Percentiles rank a stretch among this genome's conserved stretches.
phyloP scores from a whole-genome alignment of 2,797 vertebrate species.

The Aldrovandia affinis region DNA sequence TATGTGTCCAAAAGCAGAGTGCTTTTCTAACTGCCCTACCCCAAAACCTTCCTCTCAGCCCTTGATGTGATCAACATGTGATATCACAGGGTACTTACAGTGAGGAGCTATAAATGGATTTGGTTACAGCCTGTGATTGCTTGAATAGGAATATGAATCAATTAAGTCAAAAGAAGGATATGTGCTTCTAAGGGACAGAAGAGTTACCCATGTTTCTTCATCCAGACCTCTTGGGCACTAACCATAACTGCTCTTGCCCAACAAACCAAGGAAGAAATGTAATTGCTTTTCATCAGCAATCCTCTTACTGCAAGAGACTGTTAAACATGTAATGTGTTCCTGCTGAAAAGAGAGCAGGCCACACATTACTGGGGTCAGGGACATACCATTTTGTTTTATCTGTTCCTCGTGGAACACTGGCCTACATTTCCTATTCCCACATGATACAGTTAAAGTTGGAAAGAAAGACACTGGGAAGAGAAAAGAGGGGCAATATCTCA shows the following conservation, averaged over 20 bases:
- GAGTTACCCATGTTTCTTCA: background rate
- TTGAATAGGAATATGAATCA: too few relatives aligned
- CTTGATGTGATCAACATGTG: background rate
- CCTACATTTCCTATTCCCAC: background rate
- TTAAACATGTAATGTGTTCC: background rate
- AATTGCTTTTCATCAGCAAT: background rate
- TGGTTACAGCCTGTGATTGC: background rate
- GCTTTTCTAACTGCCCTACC: background rate
- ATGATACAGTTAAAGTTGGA: background rate
- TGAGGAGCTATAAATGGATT: too few relatives aligned
- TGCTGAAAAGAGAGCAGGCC: background rate
- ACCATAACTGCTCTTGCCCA: background rate
- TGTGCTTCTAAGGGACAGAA: background rate
- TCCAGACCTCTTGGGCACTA: background rate
- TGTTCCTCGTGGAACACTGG: background rate
- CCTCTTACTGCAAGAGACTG: background rate
- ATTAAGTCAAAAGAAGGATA: background rate
- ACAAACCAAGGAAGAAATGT: background rate
- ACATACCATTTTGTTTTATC: background rate
- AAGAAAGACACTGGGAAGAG: background rate
- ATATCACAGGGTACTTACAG: background rate
- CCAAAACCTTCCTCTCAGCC: background rate
- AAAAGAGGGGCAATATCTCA: background rate
- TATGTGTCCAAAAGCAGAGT: background rate
- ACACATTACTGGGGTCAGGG: background rate